These are phyloP conservation scores for Latheticus oryzae DNA, from an alignment of 2,888 invertebrate species.

Conservation along the genomic window DNA sequence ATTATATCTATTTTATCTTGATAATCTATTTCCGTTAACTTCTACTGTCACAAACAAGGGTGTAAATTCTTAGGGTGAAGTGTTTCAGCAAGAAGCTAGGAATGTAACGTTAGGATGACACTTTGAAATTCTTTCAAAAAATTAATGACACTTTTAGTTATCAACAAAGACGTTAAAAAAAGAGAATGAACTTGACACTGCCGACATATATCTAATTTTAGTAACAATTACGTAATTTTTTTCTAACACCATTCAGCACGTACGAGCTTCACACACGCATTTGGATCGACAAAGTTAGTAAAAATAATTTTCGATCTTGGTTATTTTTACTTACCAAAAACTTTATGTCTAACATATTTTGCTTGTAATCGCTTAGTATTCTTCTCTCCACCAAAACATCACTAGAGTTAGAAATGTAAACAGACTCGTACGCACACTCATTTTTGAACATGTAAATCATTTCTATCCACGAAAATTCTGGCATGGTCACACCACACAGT, in stretches of 20 bases:
- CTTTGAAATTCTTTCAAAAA: slow-evolving; percentile 20
- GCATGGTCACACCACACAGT: slow-evolving; percentile 13
- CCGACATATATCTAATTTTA: slow-evolving; percentile 33
- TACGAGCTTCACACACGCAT: too few species aligned
- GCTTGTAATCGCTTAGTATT: too few species aligned
- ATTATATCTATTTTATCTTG: slow-evolving; percentile 46
- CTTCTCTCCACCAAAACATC: slow-evolving; percentile 15
- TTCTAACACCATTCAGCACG: slow-evolving; percentile 14
- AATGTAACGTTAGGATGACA: slow-evolving; percentile 13
- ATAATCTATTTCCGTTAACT: slow-evolving; percentile 47
- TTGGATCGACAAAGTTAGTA: too few species aligned
- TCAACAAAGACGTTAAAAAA: slow-evolving; percentile 18
- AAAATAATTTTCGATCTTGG: too few species aligned
- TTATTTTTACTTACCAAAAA: slow-evolving; percentile 37
- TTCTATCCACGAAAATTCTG: neutral
- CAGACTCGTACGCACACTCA: slow-evolving; percentile 29
- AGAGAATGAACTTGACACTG: slow-evolving; percentile 43
- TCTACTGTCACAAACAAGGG: slow-evolving; percentile 30
- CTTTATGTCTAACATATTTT: slow-evolving; percentile 27
- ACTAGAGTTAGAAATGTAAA: slow-evolving; percentile 2
- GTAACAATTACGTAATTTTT: slow-evolving; percentile 37
- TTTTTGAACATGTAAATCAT: slow-evolving; percentile 19
- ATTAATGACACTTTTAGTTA: slow-evolving; percentile 16
- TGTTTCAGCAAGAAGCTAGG: slow-evolving; percentile 3
- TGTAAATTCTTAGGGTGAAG: slow-evolving; percentile 25